Conservation (phyloP, 2,113 vertebrate species). For the Halichoeres trimaculatus region DNA sequence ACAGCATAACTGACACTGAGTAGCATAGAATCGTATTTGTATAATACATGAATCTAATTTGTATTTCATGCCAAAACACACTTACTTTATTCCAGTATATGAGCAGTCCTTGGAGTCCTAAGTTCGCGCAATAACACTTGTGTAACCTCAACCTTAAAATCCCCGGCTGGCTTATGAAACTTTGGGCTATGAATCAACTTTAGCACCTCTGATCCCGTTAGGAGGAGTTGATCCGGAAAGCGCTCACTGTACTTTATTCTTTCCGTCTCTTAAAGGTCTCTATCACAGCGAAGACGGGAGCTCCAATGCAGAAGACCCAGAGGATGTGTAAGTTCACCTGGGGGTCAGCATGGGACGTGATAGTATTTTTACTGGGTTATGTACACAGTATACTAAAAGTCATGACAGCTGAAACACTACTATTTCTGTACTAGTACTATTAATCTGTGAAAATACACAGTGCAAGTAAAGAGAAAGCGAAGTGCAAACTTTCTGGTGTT, state of each 20-base stretch:
- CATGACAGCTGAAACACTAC: neutral
- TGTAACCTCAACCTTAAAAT: constrained; percentile 34
- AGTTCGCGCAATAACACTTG: constrained; percentile 30
- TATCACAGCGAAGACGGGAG: constrained; percentile 61
- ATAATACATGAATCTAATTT: too few species aligned
- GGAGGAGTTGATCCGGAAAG: neutral
- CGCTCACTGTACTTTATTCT: neutral
- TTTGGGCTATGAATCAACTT: constrained; percentile 32
- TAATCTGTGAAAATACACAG: neutral
- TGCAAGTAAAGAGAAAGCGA: neutral
- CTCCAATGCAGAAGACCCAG: constrained; percentile 64
- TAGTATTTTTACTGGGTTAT: neutral
- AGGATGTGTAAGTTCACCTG: constrained; percentile 76
- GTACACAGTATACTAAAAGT: neutral
- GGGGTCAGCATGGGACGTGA: neutral
- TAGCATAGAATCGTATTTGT: fast-evolving
- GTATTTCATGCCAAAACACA: neutral
- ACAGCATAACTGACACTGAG: neutral
- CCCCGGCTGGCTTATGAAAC: constrained; percentile 7
- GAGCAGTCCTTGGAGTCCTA: neutral
- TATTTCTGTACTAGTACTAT: too few species aligned
- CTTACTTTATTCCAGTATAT: too few species aligned
- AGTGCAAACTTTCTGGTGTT: neutral
- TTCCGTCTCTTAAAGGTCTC: constrained; percentile 55
- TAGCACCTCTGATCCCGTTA: neutral